These are phyloP conservation scores for Homarus gammarus DNA, from an alignment of 2,888 invertebrate genomes.

Conservation along the genomic window DNA sequence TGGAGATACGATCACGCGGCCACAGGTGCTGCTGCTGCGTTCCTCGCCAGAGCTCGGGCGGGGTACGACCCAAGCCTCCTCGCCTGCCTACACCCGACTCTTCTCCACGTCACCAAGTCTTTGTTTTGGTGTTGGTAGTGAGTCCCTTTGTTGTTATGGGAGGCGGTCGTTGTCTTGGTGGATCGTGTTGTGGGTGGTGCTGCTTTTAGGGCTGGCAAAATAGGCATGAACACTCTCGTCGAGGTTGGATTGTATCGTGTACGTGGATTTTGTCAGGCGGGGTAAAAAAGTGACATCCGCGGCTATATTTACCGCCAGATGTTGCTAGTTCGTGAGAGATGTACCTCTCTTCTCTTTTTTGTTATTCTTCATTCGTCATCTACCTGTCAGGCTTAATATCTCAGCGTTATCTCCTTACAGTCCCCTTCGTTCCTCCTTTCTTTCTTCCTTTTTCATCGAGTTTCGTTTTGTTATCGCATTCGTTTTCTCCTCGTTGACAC, in stretches of 20 bases:
- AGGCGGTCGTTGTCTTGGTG: neutral
- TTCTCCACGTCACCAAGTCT: slow-evolving; percentile 9
- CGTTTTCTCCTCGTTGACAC: slow-evolving; percentile 2
- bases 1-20: slow-evolving; percentile 14
- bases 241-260: slow-evolving; percentile 29
- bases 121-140: neutral
- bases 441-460: neutral
- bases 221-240: neutral
- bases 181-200: neutral
- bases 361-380: neutral
- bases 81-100: neutral
- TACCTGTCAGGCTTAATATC: neutral
- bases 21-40: slow-evolving; percentile 13
- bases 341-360: neutral
- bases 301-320: slow-evolving; percentile 50
- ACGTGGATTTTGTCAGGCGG: slow-evolving; percentile 45
- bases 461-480: neutral
- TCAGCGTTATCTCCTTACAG: neutral
- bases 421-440: neutral
- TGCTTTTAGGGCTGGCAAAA: neutral
- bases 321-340: slow-evolving; percentile 1
- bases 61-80: neutral
- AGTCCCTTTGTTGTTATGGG: neutral
- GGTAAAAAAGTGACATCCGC: slow-evolving; percentile 37
- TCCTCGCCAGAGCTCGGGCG: neutral